Evolutionary conservation across 2,113 vertebrate species (phyloP), one percentile per base, ranked within the genome.

Genomic region (Microcebus griseorufus): DNA sequence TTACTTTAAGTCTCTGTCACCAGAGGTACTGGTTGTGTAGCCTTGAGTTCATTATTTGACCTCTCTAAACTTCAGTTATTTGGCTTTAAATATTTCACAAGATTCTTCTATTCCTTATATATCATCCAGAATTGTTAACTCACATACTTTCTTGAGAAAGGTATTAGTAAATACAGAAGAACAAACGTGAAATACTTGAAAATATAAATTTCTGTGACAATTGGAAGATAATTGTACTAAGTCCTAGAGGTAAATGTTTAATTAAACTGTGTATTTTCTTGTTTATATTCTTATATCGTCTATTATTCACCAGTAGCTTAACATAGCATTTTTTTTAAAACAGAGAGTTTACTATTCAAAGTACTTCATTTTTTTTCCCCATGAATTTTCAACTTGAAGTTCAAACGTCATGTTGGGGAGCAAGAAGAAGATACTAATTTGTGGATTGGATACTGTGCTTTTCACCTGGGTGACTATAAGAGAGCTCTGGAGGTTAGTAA

Each of bases 391-490:
- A 84, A 93, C 48, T 20, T n/a, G 4, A 98, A 99, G 99, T 99
- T 99, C 97, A 99, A 99, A 96, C 99, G 99, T 85, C 99, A 99
- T 39, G 99, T 99, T 78, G 99, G 99, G 0, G 99, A 99, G 94
- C 98, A 99, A 96, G 99, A 99, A 96, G 98, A 99, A 29, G 98
- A 99, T 92, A 88, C 98, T 10, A 99, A 99, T 93, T 98, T 99
- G 67, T 99, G 99, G 99, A 99, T 99, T 8, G 99, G 99, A 39
- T 99, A 99, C 97, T 99, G 99, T 60, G 99, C 99, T 27, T 99
- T 99, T 98, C 99, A 99, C 94, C 94, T 99, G 97, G 99, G 99
- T 39, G 99, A 99, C 98, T 99, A 99, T 98, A 99, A 99, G 98
- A 99, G 99, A 99, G 99, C 99, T 34, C 98, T 99, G 98, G 99